These are phyloP conservation scores for Eidolon dupreanum DNA, from an alignment of 2,797 vertebrate species.

Conservation along the genomic window DNA sequence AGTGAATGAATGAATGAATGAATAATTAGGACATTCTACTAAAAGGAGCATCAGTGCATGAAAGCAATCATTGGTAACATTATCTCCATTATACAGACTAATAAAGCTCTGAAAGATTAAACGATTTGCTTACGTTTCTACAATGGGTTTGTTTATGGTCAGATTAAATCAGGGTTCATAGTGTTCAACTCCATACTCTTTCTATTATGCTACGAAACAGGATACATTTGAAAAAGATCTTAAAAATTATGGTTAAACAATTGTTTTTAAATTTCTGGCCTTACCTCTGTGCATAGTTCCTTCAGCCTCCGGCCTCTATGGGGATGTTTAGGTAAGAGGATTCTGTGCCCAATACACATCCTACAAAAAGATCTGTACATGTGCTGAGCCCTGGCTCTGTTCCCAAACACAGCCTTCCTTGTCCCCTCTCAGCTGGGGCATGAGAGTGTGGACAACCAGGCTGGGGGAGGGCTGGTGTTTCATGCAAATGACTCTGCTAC, in stretches of 20 bases:
- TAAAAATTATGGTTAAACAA: not conserved
- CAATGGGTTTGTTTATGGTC: not conserved
- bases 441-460: constrained; percentile 4
- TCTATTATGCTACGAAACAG: not conserved
- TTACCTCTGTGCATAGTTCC: not conserved
- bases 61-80: not conserved
- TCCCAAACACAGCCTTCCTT: constrained; percentile 23
- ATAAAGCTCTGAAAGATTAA: not conserved
- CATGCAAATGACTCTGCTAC: constrained; percentile 1
- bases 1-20: not conserved
- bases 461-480: constrained; percentile 34
- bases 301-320: not conserved
- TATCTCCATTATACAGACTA: not conserved
- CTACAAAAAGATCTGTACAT: not conserved
- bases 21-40: not conserved
- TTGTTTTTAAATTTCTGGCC: constrained; percentile 16
- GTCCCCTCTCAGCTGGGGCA: constrained; percentile 14
- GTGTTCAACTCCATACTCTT: not conserved
- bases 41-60: not conserved
- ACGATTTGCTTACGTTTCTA: not conserved
- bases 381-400: constrained; percentile 32
- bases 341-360: constrained; percentile 5
- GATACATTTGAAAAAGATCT: not conserved
- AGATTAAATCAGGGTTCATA: not conserved
- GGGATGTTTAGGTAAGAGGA: not conserved